Evolutionary conservation across 1,140 invertebrate genomes (phyloP), one percentile per base, ranked within the genome.

Genomic region (Bombus polaris): DNA sequence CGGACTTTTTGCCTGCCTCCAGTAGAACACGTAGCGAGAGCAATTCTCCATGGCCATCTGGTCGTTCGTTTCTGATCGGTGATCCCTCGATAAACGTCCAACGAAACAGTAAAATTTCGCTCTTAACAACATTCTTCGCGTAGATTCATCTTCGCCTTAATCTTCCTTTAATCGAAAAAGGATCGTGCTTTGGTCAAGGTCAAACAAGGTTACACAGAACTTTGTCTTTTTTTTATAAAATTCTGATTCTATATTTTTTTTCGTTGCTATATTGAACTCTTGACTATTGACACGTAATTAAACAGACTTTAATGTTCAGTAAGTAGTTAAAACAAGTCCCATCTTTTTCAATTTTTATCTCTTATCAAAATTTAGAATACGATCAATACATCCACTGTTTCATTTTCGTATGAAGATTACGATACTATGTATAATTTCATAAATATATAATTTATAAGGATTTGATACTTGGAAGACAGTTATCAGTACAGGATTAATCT

Each of bases 21-120:
- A 32, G 59, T 47, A 44, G 62, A 57, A 59, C 84, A 75, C 79
- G 59, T 44, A 68, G 59, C 72, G n/a, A 28, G 37, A 13, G 44
- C 59, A 42, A 81, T 75, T 85, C 79, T 74, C 84, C 71, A 81
- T 42, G 83, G 70, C 65, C 83, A 22, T 81, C 59, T 28, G 35
- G 28, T 35, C 35, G 53, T 66, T 75, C 57, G 44, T 81, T 73
- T 47, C 68, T 25, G 78, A 85, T 85, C 59, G 59, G 35, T 5
- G 47, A 79, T 68, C 71, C 71, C 47, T 81, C 68, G 70, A 81
- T 85, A 75, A 85, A 85, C 84, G 53, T 42, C 15, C 37, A 22
- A 57, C 68, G 10, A 39, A 74, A 65, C 53, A 57, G 25, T 25
- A 32, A 80, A 73, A 73, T 18, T 59, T 68, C 42, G 53, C 42